phyloP scores from a whole-genome alignment of 92 coral and sea anemone species.

The Bergia puertoricense region DNA sequence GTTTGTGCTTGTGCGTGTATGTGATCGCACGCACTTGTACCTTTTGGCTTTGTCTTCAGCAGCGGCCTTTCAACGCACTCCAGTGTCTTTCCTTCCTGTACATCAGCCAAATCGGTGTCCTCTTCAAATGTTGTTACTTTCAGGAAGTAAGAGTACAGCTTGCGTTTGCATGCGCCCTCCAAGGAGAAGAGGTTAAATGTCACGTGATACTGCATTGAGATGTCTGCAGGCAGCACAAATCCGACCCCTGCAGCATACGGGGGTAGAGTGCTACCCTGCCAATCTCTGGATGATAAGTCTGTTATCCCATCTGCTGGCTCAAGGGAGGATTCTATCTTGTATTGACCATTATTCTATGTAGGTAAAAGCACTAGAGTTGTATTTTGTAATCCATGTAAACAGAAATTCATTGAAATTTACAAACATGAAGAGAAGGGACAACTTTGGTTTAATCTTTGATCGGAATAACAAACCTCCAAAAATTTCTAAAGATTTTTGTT shows the following conservation, averaged over 20 bases:
- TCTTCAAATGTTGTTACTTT: slow-evolving; percentile 26
- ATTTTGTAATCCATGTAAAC: too few relatives aligned
- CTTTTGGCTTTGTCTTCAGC: slow-evolving; percentile 35
- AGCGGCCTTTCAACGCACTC: slow-evolving; percentile 18
- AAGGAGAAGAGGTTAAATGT: slow-evolving; percentile 1
- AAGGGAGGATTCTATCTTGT: background rate
- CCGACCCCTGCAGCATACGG: slow-evolving; percentile 31
- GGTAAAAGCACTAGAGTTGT: too few relatives aligned
- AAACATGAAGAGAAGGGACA: too few relatives aligned
- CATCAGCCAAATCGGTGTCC: background rate
- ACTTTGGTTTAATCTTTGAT: too few relatives aligned
- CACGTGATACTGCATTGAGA: slow-evolving; percentile 28
- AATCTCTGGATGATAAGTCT: slow-evolving; percentile 6
- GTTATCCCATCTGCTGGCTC: slow-evolving; percentile 38
- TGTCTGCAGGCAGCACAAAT: slow-evolving; percentile 40
- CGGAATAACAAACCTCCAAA: too few relatives aligned
- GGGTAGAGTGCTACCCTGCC: slow-evolving; percentile 10
- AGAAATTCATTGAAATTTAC: too few relatives aligned
- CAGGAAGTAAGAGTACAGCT: background rate
- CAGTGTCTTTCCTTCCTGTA: slow-evolving; percentile 32
- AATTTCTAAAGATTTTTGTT: too few relatives aligned
- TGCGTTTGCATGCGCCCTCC: background rate
- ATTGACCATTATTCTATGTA: slow-evolving; percentile 18
- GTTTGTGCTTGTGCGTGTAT: too few relatives aligned
- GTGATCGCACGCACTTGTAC: background rate